These are phyloP conservation scores for Typhlichthys subterraneus DNA, from an alignment of 2,797 vertebrate genomes.

Conservation along the genomic window DNA sequence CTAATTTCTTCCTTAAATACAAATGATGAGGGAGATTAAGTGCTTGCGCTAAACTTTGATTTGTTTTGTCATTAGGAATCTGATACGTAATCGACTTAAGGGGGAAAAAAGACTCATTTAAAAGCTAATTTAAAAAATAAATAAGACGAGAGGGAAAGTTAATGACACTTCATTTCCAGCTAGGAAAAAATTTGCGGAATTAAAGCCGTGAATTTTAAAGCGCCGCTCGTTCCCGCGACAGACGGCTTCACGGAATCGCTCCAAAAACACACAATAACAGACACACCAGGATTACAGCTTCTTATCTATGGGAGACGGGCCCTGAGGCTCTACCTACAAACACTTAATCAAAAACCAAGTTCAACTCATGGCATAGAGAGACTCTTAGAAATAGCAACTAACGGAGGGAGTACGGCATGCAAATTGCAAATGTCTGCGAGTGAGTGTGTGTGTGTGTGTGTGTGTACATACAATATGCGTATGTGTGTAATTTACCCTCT, in stretches of 20 bases:
- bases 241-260: slow-evolving; percentile 42
- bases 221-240: slow-evolving; percentile 51
- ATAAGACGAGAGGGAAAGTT: slow-evolving; percentile 56
- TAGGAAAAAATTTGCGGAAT: slow-evolving; percentile 46
- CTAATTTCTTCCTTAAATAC: slow-evolving; percentile 51
- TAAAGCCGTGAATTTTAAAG: slow-evolving; percentile 64
- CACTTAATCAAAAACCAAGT: slow-evolving; percentile 81
- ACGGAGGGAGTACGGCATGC: slow-evolving; percentile 65
- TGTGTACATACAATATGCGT: slow-evolving; percentile 16
- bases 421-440: slow-evolving; percentile 69
- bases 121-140: slow-evolving; percentile 52
- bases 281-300: slow-evolving; percentile 62
- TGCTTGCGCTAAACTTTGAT: slow-evolving; percentile 56
- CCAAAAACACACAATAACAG: slow-evolving; percentile 44
- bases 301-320: slow-evolving; percentile 73
- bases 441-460: slow-evolving; percentile 25
- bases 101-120: slow-evolving; percentile 47
- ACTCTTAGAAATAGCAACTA: slow-evolving; percentile 69
- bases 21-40: slow-evolving; percentile 62
- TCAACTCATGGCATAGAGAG: slow-evolving; percentile 67
- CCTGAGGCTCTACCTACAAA: slow-evolving; percentile 78
- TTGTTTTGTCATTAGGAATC: slow-evolving; percentile 72
- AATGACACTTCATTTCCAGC: slow-evolving; percentile 67
- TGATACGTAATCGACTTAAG: slow-evolving; percentile 45
- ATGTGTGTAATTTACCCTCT: slow-evolving; percentile 27